phyloP scores from a whole-genome alignment of 2,113 vertebrate genomes.

The Hippocampus comes region DNA sequence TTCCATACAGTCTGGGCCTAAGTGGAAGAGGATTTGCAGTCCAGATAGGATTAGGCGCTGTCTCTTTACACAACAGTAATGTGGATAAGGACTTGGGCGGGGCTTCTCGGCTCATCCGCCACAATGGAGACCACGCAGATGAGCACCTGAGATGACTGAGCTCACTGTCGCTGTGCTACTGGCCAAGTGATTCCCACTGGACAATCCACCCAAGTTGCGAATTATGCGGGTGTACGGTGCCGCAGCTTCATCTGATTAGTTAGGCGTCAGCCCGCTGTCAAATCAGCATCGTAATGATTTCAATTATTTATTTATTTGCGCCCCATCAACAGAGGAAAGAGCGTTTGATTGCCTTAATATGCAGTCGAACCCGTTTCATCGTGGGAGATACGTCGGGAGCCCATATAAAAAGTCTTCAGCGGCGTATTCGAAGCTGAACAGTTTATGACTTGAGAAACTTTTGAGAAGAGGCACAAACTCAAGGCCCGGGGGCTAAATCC shows the following conservation, averaged over 20 bases:
- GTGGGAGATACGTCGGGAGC: no score
- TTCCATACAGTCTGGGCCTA: constrained; percentile 65
- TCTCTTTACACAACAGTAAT: constrained; percentile 76
- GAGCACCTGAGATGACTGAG: constrained; percentile 65
- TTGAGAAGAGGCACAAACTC: no score
- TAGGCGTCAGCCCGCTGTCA: constrained; percentile 13
- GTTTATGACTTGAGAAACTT: no score
- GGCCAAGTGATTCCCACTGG: constrained; percentile 27
- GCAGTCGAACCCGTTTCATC: no score
- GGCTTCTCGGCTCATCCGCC: constrained; percentile 65
- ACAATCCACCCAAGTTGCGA: constrained; percentile 30
- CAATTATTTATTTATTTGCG: no score
- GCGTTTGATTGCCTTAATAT: no score
- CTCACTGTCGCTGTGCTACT: constrained; percentile 32
- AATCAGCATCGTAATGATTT: no score
- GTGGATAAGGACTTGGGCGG: constrained; percentile 66
- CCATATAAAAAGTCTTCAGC: no score
- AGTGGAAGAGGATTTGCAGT: constrained; percentile 68
- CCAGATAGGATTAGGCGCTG: constrained; percentile 72
- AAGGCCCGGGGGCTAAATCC: no score
- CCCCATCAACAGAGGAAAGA: no score
- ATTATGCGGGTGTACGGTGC: constrained; percentile 17
- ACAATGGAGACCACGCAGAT: constrained; percentile 47
- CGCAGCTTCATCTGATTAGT: constrained; percentile 14
- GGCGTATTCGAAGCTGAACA: no score